Percentiles rank a stretch among this genome's conserved stretches.
These are phyloP conservation scores for Ptychobarbus kaznakovi DNA, from an alignment of 2,797 vertebrate species.

Conservation along the genomic window DNA sequence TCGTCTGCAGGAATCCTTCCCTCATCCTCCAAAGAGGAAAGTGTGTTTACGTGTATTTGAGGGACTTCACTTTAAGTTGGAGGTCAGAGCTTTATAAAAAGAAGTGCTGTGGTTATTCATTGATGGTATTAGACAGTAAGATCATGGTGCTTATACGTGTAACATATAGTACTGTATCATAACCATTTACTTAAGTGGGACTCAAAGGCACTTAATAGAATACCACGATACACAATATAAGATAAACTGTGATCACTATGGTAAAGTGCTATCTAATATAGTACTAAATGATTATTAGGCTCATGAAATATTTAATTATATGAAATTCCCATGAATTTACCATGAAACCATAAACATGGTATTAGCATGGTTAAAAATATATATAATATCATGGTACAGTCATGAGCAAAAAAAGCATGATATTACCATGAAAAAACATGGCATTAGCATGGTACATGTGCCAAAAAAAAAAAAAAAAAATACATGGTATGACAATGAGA, in stretches of 20 bases:
- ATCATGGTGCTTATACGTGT: background rate
- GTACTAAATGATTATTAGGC: background rate
- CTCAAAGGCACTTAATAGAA: background rate
- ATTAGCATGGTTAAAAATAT: background rate
- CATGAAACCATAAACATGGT: no score
- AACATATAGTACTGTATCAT: background rate
- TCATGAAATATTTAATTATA: background rate
- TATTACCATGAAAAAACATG: background rate
- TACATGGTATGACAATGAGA: background rate
- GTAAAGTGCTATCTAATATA: background rate
- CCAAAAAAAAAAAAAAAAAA: background rate
- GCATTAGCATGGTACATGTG: background rate
- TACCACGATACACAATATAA: background rate
- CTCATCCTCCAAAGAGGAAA: slow-evolving; percentile 19
- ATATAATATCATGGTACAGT: background rate
- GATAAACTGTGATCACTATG: background rate
- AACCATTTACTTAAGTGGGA: background rate
- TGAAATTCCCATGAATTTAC: background rate
- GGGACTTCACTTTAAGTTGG: background rate
- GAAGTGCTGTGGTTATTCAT: background rate
- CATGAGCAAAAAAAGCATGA: no score
- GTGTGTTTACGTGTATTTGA: slow-evolving; percentile 28
- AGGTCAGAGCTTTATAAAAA: background rate
- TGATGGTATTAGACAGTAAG: background rate
- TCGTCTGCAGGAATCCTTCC: slow-evolving; percentile 20